phyloP scores from a whole-genome alignment of 2,797 vertebrate species.

The Trachops cirrhosus region DNA sequence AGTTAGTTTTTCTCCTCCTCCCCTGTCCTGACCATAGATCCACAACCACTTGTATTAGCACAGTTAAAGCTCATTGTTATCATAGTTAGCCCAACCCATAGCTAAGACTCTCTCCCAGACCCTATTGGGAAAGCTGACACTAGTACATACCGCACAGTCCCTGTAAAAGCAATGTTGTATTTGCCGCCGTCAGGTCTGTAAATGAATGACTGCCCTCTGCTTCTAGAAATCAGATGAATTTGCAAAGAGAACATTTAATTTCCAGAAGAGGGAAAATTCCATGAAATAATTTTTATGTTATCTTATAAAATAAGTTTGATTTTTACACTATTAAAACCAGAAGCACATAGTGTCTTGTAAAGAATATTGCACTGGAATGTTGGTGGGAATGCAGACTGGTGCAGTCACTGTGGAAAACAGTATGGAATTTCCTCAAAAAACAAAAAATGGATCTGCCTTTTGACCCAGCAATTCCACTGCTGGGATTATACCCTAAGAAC shows the following conservation, averaged over 20 bases:
- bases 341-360: neutral
- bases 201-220: neutral
- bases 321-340: neutral
- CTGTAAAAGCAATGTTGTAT: neutral
- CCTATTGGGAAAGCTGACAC: neutral
- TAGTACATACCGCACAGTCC: neutral
- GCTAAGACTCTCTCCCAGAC: neutral
- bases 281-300: neutral
- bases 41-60: neutral
- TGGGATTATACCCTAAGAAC: too few species aligned
- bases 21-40: neutral
- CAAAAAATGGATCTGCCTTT: too few species aligned
- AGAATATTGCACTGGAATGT: neutral
- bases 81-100: neutral
- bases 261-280: neutral
- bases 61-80: neutral
- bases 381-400: too few species aligned
- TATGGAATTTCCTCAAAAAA: too few species aligned
- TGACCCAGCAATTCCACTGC: too few species aligned
- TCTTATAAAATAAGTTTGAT: neutral
- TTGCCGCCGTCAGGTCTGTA: neutral
- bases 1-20: neutral
- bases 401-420: too few species aligned
- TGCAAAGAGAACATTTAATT: constrained; percentile 19
- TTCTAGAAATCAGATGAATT: neutral